phyloP scores from a whole-genome alignment of 2,888 invertebrate species.

The Cantharis flavilabris region DNA sequence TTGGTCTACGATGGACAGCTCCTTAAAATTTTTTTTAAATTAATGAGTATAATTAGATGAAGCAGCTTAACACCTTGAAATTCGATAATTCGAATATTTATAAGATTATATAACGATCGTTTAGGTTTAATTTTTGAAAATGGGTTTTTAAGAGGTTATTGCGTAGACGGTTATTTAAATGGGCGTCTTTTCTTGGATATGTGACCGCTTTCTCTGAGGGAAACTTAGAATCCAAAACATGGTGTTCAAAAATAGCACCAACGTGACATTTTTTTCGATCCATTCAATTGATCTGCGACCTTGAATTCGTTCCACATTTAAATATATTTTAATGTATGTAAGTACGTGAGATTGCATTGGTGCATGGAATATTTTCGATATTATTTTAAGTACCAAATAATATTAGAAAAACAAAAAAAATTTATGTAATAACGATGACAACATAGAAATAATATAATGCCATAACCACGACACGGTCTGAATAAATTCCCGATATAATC shows the following conservation, averaged over 20 bases:
- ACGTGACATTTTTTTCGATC: background rate
- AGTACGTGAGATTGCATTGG: background rate
- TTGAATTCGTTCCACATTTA: background rate
- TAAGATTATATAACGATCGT: background rate
- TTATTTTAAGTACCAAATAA: background rate
- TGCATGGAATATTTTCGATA: background rate
- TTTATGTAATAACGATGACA: background rate
- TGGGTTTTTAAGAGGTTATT: background rate
- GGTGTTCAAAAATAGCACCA: background rate
- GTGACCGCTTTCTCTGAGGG: background rate
- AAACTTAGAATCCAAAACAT: background rate
- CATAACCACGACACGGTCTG: background rate
- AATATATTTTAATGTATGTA: background rate
- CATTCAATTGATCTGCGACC: background rate
- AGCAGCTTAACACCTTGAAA: slow-evolving; percentile 1
- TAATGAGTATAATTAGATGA: background rate
- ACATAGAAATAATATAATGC: background rate
- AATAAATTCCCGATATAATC: no score
- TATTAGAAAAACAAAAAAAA: background rate
- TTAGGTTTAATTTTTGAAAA: background rate
- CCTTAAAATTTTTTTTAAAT: background rate
- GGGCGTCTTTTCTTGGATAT: background rate
- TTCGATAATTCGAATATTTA: background rate
- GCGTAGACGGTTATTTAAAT: background rate
- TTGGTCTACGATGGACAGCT: slow-evolving; percentile 31